phyloP scores from a whole-genome alignment of 2,888 invertebrate species.

The Coelinius sp. region DNA sequence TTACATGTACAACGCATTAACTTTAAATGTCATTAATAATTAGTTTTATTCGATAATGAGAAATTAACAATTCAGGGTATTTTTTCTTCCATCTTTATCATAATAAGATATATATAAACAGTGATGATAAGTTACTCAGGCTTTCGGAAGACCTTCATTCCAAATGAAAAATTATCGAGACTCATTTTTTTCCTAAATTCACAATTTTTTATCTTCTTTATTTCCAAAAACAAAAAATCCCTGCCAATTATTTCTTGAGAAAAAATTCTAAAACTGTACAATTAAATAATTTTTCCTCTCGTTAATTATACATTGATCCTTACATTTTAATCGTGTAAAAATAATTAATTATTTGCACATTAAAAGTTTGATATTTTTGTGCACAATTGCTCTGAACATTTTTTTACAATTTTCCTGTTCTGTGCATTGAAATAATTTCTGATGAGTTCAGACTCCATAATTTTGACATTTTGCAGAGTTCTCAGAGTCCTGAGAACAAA shows the following conservation, averaged over 20 bases:
- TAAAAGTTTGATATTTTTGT: conserved; percentile 7
- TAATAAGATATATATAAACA: background rate
- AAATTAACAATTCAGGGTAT: background rate
- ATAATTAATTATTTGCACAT: conserved; percentile 1
- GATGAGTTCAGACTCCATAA: background rate
- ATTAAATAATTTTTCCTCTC: background rate
- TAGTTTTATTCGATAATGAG: background rate
- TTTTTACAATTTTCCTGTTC: background rate
- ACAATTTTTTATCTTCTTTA: background rate
- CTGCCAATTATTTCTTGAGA: background rate
- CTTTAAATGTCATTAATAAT: background rate
- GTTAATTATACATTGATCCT: background rate
- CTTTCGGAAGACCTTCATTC: conserved; percentile 16
- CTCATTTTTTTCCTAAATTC: background rate
- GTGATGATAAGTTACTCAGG: background rate
- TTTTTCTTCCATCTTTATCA: background rate
- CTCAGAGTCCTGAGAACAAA: background rate
- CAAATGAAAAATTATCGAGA: background rate
- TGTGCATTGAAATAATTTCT: conserved; percentile 4
- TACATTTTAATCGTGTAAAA: conserved; percentile 2
- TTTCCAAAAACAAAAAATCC: background rate
- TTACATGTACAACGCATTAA: background rate
- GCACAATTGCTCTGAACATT: background rate
- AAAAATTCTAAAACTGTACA: background rate
- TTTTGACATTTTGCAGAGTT: background rate